Conservation (phyloP, 2,797 vertebrate genomes). For the Sebastes cheni region DNA sequence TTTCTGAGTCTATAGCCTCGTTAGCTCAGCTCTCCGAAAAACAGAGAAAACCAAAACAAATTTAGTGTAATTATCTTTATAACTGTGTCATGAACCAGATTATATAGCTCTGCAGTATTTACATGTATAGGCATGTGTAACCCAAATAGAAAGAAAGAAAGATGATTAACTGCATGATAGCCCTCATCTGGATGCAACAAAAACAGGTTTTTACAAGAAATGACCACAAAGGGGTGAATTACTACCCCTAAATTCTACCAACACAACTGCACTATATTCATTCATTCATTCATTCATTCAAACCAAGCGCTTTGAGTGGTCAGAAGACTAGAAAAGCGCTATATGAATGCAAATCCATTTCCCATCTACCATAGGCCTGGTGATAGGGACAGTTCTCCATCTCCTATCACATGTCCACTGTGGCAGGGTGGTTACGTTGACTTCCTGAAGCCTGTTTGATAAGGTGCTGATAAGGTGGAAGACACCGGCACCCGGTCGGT, state of each 20-base stretch:
- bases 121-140: not conserved
- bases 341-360: no score
- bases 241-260: not conserved
- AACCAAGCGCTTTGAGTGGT: no score
- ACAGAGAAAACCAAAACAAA: no score
- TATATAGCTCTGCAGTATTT: not conserved
- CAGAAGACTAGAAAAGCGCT: no score
- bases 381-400: slow-evolving; percentile 49
- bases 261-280: not conserved
- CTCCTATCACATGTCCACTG: slow-evolving; percentile 19
- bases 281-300: not conserved
- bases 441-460: slow-evolving; percentile 70
- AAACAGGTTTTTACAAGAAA: not conserved
- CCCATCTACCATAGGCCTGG: slow-evolving; percentile 35
- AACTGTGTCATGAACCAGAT: not conserved
- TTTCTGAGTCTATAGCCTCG: no score
- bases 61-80: not conserved
- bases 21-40: no score
- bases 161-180: not conserved
- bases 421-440: slow-evolving; percentile 68
- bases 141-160: not conserved
- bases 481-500: no score
- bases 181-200: not conserved
- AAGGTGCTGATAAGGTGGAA: slow-evolving; percentile 12
- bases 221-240: slow-evolving; percentile 7